These are phyloP conservation scores for Aspidiotus destructor DNA, from an alignment of 2,888 invertebrate species.

Conservation along the genomic window DNA sequence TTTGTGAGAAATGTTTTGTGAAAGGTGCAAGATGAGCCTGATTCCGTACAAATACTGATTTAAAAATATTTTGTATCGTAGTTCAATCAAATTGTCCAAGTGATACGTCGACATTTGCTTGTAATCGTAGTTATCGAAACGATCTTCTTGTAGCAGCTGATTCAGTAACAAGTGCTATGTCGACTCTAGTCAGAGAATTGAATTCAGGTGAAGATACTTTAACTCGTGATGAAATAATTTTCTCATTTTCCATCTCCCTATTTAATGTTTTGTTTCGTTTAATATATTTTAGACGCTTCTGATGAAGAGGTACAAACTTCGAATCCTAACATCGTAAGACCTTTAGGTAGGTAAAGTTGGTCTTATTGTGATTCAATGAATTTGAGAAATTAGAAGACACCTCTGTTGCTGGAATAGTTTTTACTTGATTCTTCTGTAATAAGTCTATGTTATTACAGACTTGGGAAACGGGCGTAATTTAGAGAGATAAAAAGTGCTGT, in stretches of 20 bases:
- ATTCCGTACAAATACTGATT: too few species aligned
- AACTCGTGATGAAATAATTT: background rate
- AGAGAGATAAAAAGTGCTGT: background rate
- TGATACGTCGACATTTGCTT: conserved; percentile 18
- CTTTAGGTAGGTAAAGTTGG: conserved; percentile 32
- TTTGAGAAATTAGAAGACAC: background rate
- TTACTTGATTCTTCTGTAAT: background rate
- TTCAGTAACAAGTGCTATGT: conserved; percentile 96
- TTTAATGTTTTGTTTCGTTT: background rate
- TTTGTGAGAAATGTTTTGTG: too few species aligned
- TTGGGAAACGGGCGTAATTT: background rate
- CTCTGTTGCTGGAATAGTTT: too few species aligned
- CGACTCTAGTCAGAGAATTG: conserved; percentile 87
- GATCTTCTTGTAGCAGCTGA: conserved; percentile 92
- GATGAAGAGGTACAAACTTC: conserved; percentile 36
- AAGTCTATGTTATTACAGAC: conserved; percentile 5
- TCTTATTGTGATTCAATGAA: background rate
- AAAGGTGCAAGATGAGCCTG: too few species aligned
- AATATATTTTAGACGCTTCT: conserved; percentile 37
- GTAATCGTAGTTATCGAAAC: conserved; percentile 60
- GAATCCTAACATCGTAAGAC: conserved; percentile 35
- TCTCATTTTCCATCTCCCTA: background rate
- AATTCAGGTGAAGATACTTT: conserved; percentile 46
- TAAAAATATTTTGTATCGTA: background rate
- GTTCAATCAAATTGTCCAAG: conserved; percentile 18